Conservation (phyloP, 2,113 vertebrate genomes). For the Mirza zaza region DNA sequence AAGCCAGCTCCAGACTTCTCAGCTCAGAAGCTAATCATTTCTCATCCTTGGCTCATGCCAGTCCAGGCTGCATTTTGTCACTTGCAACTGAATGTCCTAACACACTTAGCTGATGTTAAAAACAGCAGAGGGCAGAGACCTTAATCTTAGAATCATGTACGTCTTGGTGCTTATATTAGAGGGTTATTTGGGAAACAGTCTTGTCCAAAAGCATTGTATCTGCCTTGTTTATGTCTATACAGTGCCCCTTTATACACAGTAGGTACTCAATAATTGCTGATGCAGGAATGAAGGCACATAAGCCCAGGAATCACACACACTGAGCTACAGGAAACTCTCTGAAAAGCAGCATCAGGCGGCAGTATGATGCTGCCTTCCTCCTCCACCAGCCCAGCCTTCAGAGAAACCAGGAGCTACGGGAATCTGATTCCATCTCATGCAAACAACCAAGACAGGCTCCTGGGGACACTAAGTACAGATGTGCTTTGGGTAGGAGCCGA, state of each 20-base stretch:
- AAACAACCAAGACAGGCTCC: background rate
- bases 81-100: background rate
- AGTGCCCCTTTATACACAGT: background rate
- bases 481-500: background rate
- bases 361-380: background rate
- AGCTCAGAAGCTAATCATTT: background rate
- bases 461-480: background rate
- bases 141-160: background rate
- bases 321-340: background rate
- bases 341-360: background rate
- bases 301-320: background rate
- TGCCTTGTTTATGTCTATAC: background rate
- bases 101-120: background rate
- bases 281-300: background rate
- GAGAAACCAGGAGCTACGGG: background rate
- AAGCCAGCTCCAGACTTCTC: background rate
- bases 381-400: background rate
- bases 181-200: background rate
- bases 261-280: background rate
- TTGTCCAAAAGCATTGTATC: background rate
- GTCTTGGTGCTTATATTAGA: background rate
- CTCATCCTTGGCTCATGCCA: background rate
- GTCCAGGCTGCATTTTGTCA: background rate
- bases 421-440: background rate
- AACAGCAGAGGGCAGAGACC: background rate